Conservation (phyloP, 2,888 invertebrate genomes). For the Ctenicera cuprea region DNA sequence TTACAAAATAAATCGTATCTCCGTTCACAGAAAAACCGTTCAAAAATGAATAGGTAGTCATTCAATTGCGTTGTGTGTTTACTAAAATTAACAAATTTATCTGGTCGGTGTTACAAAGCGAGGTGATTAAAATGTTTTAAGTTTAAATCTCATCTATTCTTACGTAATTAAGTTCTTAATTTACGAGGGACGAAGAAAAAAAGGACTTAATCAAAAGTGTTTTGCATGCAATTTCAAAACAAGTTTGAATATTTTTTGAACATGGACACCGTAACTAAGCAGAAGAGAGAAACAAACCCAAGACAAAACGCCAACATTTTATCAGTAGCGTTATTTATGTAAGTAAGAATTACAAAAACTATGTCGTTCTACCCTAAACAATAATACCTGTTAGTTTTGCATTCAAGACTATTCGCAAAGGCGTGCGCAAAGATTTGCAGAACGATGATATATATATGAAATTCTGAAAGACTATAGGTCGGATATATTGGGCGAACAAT, state of each 20-base stretch:
- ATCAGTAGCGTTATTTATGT: constrained; percentile 81
- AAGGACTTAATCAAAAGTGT: no score
- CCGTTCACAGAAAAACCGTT: no score
- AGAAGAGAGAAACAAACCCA: constrained; percentile 76
- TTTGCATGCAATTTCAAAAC: background rate
- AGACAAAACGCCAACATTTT: constrained; percentile 78
- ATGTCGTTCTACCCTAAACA: background rate
- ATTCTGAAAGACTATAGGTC: constrained; percentile 75
- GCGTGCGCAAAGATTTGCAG: constrained; percentile 79
- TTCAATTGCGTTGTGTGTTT: background rate
- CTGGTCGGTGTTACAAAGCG: no score
- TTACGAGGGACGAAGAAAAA: constrained; percentile 74
- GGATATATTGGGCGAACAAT: constrained; percentile 71
- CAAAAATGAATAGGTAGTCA: no score
- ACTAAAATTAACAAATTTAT: no score
- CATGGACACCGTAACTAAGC: background rate
- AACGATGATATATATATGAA: constrained; percentile 77
- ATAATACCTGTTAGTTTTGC: constrained; percentile 33
- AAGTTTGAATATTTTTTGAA: constrained; percentile 38
- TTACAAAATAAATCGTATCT: no score
- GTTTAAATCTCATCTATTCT: no score
- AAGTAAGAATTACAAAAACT: constrained; percentile 67
- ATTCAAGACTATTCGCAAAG: constrained; percentile 71
- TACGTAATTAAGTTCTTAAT: constrained; percentile 70
- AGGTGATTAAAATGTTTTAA: no score